Base-by-base conservation (phyloP, 1,140 invertebrate genomes). In the Drosophila carrolli region DNA sequence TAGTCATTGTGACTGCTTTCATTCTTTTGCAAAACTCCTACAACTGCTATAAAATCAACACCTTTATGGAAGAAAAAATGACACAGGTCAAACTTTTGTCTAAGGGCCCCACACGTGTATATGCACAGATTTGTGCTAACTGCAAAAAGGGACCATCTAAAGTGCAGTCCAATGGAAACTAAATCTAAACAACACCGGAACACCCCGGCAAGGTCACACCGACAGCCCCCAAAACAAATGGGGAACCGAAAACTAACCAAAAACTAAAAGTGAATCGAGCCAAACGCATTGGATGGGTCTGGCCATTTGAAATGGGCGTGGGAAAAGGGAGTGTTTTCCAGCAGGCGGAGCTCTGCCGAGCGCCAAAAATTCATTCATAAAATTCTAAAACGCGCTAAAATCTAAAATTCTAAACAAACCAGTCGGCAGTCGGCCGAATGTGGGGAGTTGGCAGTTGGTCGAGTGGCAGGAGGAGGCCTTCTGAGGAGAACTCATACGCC, bases 371-470 rank as follows among this genome's bases (percentile, higher is more conserved):
- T 89, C 84, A 89, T 89, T 89, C 84, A 89, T 89, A 89, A 89
- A 89, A 89, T 81, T 90, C 84, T 89, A 89, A 89, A 89, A 89
- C 84, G 85, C 84, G 84, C 84, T 89, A 89, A 89, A 89, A 89
- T 89, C 84, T 89, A 89, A 89, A 89, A 89, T 89, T 89, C 84
- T 89, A 89, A 89, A 89, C 84, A 89, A 89, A 79, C 63, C 67
- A 32, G 41, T 63, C 72, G 60, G 70, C 44, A 44, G 50, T 63
- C 35, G 70, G 37, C 59, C 71, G 51, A 75, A 44, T 72, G 40
- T 50, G 55, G 54, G 46, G 43, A 56, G 35, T 19, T 35, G 48
- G 29, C n/a, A 50, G 32, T 27, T 50, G 37, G 32, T 5, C 10
- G 43, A 43, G 43, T 27, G 60, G 40, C 53, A 27, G 46, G 66